These are phyloP conservation scores for Apaloderma vittatum DNA, from an alignment of 2,113 vertebrate species.

Conservation along the genomic window DNA sequence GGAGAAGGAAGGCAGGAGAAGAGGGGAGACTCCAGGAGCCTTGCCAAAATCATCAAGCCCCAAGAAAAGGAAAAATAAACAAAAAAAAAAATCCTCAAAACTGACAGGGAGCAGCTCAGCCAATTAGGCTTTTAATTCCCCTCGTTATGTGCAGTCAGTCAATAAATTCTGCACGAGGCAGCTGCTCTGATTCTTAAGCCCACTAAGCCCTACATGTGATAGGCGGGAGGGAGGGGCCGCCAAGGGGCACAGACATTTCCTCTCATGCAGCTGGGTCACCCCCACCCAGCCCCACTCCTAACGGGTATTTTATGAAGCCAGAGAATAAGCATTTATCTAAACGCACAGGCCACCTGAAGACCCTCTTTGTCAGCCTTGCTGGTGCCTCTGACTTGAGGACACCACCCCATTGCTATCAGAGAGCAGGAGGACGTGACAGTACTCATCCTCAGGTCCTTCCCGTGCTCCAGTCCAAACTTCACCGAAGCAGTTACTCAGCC, in stretches of 20 bases:
- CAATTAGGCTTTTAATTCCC: conserved; percentile 71
- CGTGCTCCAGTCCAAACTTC: not conserved
- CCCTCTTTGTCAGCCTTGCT: not conserved
- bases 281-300: conserved; percentile 52
- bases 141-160: conserved; percentile 72
- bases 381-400: not conserved
- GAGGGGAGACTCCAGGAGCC: not conserved
- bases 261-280: conserved; percentile 73
- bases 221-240: conserved; percentile 30
- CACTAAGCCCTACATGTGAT: conserved; percentile 66
- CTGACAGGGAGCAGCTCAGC: conserved; percentile 40
- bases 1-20: not conserved
- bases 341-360: not conserved
- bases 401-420: not conserved
- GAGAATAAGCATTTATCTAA: conserved; percentile 70
- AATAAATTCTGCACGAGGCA: conserved; percentile 78
- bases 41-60: not conserved
- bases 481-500: not conserved
- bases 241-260: conserved; percentile 72
- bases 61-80: not conserved
- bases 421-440: not conserved
- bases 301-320: conserved; percentile 71
- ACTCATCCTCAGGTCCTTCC: not conserved
- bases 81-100: not conserved
- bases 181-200: conserved; percentile 76